These are phyloP conservation scores for Procavia capensis DNA, from an alignment of 2,113 vertebrate species.

Conservation along the genomic window DNA sequence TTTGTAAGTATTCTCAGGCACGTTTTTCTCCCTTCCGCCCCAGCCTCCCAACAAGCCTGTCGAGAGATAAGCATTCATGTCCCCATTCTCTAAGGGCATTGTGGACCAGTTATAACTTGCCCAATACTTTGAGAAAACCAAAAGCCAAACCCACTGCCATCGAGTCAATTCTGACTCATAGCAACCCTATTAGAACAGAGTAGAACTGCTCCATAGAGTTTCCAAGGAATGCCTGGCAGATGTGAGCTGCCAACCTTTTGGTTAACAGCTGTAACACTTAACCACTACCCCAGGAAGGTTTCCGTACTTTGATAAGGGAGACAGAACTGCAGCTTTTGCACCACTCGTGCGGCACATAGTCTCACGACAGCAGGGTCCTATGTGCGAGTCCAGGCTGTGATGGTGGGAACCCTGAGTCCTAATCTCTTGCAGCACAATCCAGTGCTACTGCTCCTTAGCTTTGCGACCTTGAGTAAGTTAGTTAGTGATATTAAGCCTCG, in stretches of 20 bases:
- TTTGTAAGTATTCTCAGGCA: accelerated
- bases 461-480: not conserved
- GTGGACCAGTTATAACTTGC: not conserved
- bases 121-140: not conserved
- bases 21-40: not conserved
- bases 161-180: no score
- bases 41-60: not conserved
- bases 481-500: not conserved
- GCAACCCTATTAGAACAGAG: no score
- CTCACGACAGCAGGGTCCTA: not conserved
- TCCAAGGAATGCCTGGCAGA: no score
- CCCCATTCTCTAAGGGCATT: not conserved
- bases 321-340: no score
- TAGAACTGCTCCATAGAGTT: no score
- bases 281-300: no score
- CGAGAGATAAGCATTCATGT: not conserved
- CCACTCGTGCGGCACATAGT: accelerated
- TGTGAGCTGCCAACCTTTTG: no score
- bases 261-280: no score
- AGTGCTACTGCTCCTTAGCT: not conserved
- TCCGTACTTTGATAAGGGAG: not conserved
- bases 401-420: not conserved
- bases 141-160: no score
- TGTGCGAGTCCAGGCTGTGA: accelerated
- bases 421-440: not conserved